phyloP scores from a whole-genome alignment of 2,888 invertebrate species.

The Malacosoma neustria region DNA sequence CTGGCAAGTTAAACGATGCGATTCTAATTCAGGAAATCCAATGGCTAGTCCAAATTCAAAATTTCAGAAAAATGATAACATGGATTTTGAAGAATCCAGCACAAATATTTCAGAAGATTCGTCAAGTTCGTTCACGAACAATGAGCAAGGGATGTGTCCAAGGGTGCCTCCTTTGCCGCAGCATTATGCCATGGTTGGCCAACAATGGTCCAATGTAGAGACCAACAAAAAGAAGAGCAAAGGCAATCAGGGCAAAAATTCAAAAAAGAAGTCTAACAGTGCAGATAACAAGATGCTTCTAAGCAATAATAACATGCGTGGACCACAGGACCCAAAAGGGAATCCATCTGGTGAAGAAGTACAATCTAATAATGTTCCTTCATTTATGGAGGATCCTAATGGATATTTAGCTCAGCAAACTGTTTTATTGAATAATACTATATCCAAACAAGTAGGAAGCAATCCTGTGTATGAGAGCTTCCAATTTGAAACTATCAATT shows the following conservation, averaged over 20 bases:
- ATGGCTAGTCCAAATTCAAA: constrained; percentile 50
- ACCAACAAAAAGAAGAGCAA: constrained; percentile 73
- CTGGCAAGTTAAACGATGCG: constrained; percentile 71
- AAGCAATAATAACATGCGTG: constrained; percentile 46
- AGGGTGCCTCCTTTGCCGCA: constrained; percentile 84
- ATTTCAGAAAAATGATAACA: constrained; percentile 42
- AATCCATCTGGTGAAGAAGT: constrained; percentile 60
- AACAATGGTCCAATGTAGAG: constrained; percentile 60
- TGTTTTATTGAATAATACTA: constrained; percentile 87
- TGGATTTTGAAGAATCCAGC: constrained; percentile 50
- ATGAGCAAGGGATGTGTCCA: constrained; percentile 73
- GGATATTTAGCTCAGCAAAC: constrained; percentile 95
- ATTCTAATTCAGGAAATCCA: constrained; percentile 30
- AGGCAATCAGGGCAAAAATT: constrained; percentile 48
- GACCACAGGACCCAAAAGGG: constrained; percentile 47
- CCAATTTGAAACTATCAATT: constrained; percentile 36
- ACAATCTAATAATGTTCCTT: constrained; percentile 77
- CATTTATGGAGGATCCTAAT: constrained; percentile 93
- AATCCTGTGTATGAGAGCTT: constrained; percentile 43
- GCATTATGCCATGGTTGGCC: constrained; percentile 67
- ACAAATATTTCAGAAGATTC: constrained; percentile 52
- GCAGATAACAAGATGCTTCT: constrained; percentile 44
- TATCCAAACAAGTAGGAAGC: constrained; percentile 78
- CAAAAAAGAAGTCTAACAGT: constrained; percentile 60
- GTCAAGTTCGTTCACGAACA: constrained; percentile 37